phyloP scores from a whole-genome alignment of 2,888 invertebrate species.

The Cephus sareptanus region DNA sequence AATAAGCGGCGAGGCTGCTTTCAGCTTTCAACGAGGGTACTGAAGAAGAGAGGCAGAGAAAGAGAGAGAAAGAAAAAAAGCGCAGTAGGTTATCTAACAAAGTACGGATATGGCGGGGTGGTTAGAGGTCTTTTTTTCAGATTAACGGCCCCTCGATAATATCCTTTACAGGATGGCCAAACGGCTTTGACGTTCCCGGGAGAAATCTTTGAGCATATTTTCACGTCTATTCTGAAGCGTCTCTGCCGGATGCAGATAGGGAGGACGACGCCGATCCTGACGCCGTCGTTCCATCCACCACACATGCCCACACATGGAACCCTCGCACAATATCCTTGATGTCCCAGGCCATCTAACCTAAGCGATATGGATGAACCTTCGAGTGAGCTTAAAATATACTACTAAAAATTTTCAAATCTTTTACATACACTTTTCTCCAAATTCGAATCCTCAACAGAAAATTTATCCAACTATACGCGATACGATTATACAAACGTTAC shows the following conservation, averaged over 20 bases:
- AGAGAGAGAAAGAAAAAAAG: not conserved
- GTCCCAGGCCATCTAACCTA: slow-evolving; percentile 59
- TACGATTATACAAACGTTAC: not conserved
- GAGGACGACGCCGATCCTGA: slow-evolving; percentile 17
- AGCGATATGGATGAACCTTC: slow-evolving; percentile 26
- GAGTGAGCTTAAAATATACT: slow-evolving; percentile 50
- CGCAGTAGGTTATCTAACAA: not conserved
- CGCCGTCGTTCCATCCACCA: slow-evolving; percentile 37
- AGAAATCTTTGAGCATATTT: slow-evolving; percentile 64
- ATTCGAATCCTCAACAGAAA: not conserved
- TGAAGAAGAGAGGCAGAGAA: not conserved
- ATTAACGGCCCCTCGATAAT: slow-evolving; percentile 42
- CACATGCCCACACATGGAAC: slow-evolving; percentile 43
- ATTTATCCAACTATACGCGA: not conserved
- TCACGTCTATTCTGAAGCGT: slow-evolving; percentile 57
- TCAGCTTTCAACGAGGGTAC: not conserved
- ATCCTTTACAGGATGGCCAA: slow-evolving; percentile 9
- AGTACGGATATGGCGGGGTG: slow-evolving; percentile 5
- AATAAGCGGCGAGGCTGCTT: not conserved
- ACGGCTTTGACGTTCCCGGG: slow-evolving; percentile 40
- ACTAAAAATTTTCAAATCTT: not conserved
- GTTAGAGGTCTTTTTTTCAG: slow-evolving; percentile 21
- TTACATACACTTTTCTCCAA: not conserved
- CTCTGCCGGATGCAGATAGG: slow-evolving; percentile 66
- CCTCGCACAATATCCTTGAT: slow-evolving; percentile 57